phyloP scores from a whole-genome alignment of 2,113 vertebrate genomes.

The Oncorhynchus clarkii region DNA sequence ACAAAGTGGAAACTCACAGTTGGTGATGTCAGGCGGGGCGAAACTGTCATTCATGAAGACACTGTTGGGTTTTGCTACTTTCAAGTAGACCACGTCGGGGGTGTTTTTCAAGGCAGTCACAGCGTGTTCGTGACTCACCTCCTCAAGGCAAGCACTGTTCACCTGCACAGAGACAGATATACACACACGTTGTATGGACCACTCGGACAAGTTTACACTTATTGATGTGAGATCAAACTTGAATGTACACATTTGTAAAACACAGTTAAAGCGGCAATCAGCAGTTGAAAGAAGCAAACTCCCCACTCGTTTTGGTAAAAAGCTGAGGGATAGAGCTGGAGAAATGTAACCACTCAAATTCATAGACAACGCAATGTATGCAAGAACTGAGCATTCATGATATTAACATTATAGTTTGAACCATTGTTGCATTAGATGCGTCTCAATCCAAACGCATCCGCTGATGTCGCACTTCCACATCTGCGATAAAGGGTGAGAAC shows the following conservation, averaged over 20 bases:
- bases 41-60: conserved; percentile 94
- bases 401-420: too few relatives aligned
- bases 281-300: too few relatives aligned
- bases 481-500: too few relatives aligned
- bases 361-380: too few relatives aligned
- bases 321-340: too few relatives aligned
- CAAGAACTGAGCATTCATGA: too few relatives aligned
- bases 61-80: conserved; percentile 95
- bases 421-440: too few relatives aligned
- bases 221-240: not conserved
- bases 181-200: not conserved
- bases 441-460: too few relatives aligned
- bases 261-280: not conserved
- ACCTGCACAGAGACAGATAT: conserved; percentile 72
- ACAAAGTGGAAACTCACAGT: conserved; percentile 78
- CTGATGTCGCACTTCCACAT: too few relatives aligned
- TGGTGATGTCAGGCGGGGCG: conserved; percentile 90
- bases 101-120: conserved; percentile 99
- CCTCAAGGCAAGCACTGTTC: conserved; percentile 91
- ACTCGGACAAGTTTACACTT: conserved; percentile 6
- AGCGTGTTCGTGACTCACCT: conserved; percentile 97
- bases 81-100: conserved; percentile 93
- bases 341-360: too few relatives aligned
- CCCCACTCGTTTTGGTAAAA: too few relatives aligned
- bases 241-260: not conserved